These are phyloP conservation scores for Sapajus apella DNA, from an alignment of 2,113 vertebrate species.

Conservation along the genomic window DNA sequence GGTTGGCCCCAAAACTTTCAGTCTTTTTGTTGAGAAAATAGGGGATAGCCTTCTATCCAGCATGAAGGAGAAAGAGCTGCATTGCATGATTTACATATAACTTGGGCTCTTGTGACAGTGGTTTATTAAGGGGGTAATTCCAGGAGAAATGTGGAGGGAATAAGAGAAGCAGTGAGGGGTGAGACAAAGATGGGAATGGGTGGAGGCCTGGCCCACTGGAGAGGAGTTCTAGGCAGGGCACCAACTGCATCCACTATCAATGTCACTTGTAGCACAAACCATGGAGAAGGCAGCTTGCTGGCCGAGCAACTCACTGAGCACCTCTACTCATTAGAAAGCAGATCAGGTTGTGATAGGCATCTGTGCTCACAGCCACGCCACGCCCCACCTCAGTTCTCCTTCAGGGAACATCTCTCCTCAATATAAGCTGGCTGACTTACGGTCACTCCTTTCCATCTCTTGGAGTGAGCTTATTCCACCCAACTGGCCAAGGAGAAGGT, in stretches of 20 bases:
- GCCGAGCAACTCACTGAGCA: too few relatives aligned
- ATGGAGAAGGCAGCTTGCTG: accelerated
- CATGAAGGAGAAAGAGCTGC: accelerated
- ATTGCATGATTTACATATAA: not conserved
- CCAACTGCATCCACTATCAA: accelerated
- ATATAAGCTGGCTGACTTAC: accelerated
- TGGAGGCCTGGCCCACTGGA: not conserved
- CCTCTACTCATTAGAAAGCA: not conserved
- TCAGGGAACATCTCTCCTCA: too few relatives aligned
- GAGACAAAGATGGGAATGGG: not conserved
- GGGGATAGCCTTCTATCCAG: not conserved
- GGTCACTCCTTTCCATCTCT: accelerated
- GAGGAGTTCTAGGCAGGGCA: not conserved
- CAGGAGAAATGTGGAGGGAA: not conserved
- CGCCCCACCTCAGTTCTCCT: not conserved
- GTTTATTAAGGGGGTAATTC: not conserved
- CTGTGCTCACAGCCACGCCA: not conserved
- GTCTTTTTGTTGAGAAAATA: not conserved
- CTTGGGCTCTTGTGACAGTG: not conserved
- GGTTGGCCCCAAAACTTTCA: not conserved
- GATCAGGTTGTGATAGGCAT: not conserved
- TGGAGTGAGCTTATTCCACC: too few relatives aligned
- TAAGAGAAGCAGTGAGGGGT: not conserved
- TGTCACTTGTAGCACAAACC: accelerated
- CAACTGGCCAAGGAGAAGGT: not conserved